Evolutionary conservation across 2,113 vertebrate genomes (phyloP).

Genomic region (Acanthisitta chloris): DNA sequence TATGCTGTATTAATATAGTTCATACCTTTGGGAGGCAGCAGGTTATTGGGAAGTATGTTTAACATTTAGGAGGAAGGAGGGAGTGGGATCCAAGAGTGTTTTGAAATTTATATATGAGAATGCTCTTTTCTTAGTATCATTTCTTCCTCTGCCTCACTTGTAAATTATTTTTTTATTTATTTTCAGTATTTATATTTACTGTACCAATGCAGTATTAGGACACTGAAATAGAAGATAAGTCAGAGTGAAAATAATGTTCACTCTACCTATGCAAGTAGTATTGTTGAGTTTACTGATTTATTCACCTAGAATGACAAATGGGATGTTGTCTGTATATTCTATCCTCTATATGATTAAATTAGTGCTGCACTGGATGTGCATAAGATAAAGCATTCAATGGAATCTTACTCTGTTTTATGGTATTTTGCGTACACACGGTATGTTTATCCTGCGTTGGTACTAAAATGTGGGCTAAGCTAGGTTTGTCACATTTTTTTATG

Average conservation of each 20-base stretch:
- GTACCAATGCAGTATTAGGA: not conserved
- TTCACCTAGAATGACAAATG: not conserved
- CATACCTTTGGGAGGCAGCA: not conserved
- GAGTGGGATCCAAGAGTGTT: not conserved
- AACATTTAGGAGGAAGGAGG: not conserved
- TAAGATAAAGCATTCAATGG: not conserved
- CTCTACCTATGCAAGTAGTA: not conserved
- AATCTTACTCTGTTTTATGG: not conserved
- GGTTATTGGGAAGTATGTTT: not conserved
- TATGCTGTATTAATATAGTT: not conserved
- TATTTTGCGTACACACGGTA: not conserved
- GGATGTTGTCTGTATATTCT: not conserved
- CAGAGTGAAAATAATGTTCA: not conserved
- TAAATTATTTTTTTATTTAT: not conserved
- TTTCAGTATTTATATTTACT: not conserved
- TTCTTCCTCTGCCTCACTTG: not conserved
- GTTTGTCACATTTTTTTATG: not conserved
- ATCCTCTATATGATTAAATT: not conserved
- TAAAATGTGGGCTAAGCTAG: not conserved
- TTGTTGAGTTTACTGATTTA: not conserved
- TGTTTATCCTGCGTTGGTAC: not conserved
- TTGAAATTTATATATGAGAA: not conserved
- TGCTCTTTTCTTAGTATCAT: not conserved
- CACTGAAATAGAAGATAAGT: not conserved
- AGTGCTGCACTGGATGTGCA: not conserved